Conservation (phyloP, 2,888 invertebrate species). For the Epicampocera succincta region DNA sequence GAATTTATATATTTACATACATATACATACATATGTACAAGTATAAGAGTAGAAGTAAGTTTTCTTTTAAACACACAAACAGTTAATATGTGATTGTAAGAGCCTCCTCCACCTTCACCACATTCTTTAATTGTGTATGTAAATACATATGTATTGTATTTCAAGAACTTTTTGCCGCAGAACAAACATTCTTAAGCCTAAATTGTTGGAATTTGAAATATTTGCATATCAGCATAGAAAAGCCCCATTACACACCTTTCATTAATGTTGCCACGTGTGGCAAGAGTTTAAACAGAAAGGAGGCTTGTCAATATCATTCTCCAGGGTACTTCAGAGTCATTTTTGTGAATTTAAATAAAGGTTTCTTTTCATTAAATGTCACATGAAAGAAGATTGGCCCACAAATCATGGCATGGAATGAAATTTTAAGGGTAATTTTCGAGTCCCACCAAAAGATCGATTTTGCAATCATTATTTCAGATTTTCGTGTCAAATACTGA, state of each 20-base stretch:
- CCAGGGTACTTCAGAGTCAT: too few species aligned
- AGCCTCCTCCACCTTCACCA: background rate
- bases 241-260: background rate
- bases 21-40: too few species aligned
- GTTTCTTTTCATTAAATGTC: too few species aligned
- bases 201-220: conserved; percentile 24
- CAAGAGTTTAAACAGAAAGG: background rate
- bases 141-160: background rate
- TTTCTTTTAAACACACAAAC: conserved; percentile 10
- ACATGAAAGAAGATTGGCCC: too few species aligned
- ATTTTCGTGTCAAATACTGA: too few species aligned
- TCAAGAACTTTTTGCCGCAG: background rate
- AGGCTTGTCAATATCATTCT: background rate
- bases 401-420: too few species aligned
- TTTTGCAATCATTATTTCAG: too few species aligned
- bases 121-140: background rate
- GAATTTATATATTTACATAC: too few species aligned
- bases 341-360: too few species aligned
- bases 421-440: too few species aligned
- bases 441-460: too few species aligned
- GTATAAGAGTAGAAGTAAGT: too few species aligned
- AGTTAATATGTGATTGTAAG: conserved; percentile 8
- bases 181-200: conserved; percentile 10
- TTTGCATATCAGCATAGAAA: background rate
- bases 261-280: conserved; percentile 11